Evolutionary conservation across 1,140 invertebrate species (phyloP), one percentile per base, ranked within the genome.

Genomic region (Hormaphis cornu): DNA sequence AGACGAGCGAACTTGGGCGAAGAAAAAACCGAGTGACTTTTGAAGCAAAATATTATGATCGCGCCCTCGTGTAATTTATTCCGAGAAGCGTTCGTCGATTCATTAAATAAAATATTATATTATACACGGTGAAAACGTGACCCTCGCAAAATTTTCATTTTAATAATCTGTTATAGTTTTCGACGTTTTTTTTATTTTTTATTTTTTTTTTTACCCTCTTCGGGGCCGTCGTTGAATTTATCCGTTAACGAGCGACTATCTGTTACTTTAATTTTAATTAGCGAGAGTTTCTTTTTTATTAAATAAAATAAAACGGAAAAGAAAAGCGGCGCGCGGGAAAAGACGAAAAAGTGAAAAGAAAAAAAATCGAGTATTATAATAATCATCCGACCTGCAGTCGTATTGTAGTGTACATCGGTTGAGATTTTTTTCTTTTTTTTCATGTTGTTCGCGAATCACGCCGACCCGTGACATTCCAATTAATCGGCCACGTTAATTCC

Each of bases 181-280:
- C 18, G 44, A 48, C 24, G 28, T 66, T 66, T n/a, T n/a, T n/a
- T n/a, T n/a, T n/a, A n/a, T n/a, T n/a, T n/a, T n/a, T n/a, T n/a
- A n/a, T n/a, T n/a, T n/a, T n/a, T n/a, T n/a, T n/a, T n/a, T n/a
- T 24, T 63, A 46, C 61, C 61, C 61, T 66, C 61, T 48, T 33
- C 24, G 16, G 26, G 4, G 18, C n/a, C 8, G 18, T 46, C n/a
- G 4, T n/a, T n/a, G 18, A 63, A 63, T 14, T 12, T 33, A 48
- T 30, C 24, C 33, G 26, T 48, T 66, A 66, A 66, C 44, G 61
- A 66, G 61, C 61, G 61, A 66, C 61, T 66, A 66, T 66, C 50
- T 66, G 61, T 66, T 66, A 66, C 61, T 46, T 46, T 8, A 7
- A 44, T 66, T 66, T 66, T 66, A 66, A 66, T 66, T 66, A 66